Base-by-base conservation (phyloP, 1,140 invertebrate species). In the Drosophila sulfurigaster region DNA sequence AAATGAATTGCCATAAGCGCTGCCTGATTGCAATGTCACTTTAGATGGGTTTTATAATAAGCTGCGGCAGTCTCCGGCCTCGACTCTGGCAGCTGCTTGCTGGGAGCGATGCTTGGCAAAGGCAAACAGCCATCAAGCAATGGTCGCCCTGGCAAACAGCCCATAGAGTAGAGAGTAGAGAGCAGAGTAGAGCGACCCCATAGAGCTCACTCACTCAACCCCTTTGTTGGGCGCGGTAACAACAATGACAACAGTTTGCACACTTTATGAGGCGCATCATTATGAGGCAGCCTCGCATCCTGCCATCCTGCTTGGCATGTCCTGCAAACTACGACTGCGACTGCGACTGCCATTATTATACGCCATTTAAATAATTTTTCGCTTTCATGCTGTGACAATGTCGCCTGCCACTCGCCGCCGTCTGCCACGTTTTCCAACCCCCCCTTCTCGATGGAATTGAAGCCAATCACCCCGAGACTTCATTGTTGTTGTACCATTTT, bases 281-380 rank as follows among this genome's bases (percentile, higher is more conserved):
- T 91, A 92, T 90, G 85, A 81, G 72, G 74, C 66, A 57, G 72
- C 16, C 48, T 35, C 48, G 52, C 63, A 68, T 72, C 64, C 52
- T 73, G 64, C 58, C 58, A 13, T 52, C 68, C 78, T 65, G 66
- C 52, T 38, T 52, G 28, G 52, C 45, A 60, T 52, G 54, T 74
- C 73, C 66, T 45, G 35, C 35, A 32, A 8, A 32, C 35, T 38
- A 0, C 7, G 6, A 8, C 35, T 38, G 1, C 35, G 7, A 38
- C 35, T 38, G 78, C 52, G 77, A 72, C 83, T 92, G 83, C 91
- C 91, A 92, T 92, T 92, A 92, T 92, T 92, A 92, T 92, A 87
- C 91, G 91, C 91, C 91, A 92, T 92, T 92, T 92, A 92, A 92
- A 92, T 91, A 92, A 91, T 92, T 79, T 38, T 92, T 89, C 66